These are phyloP conservation scores for Aurelia aurita DNA, from an alignment of 30 jellyfish, hydroid and myxozoan species.

Conservation along the genomic window DNA sequence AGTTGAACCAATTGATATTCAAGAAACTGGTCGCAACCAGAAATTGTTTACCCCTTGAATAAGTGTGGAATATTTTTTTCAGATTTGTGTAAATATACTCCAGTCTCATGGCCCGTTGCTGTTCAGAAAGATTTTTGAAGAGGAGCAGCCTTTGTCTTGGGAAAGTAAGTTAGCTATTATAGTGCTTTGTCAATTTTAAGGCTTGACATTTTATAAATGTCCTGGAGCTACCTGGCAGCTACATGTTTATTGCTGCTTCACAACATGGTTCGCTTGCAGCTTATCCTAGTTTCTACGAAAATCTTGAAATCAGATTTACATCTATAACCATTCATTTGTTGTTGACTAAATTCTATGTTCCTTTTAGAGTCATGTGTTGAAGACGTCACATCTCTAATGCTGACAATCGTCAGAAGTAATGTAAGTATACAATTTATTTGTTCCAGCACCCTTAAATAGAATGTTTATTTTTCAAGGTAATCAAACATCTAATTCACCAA, in stretches of 20 bases:
- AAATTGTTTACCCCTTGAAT: too few species aligned
- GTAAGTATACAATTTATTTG: not conserved
- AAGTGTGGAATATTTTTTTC: not conserved
- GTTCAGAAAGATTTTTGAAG: not conserved
- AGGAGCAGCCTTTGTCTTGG: not conserved
- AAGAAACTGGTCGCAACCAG: too few species aligned
- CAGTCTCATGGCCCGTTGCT: conserved; percentile 3
- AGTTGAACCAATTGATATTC: too few species aligned
- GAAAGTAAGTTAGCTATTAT: conserved; percentile 13
- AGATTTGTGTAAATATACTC: conserved; percentile 9
- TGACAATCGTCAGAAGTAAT: not conserved
- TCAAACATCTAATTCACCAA: too few species aligned
- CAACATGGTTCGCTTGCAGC: too few species aligned
- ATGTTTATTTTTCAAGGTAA: not conserved
- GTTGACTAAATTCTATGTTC: not conserved
- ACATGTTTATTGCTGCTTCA: too few species aligned
- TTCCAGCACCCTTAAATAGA: not conserved
- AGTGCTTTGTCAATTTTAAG: not conserved
- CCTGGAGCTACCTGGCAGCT: too few species aligned
- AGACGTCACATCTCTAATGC: not conserved
- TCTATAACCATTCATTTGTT: too few species aligned
- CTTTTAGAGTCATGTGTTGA: not conserved
- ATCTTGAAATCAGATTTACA: too few species aligned
- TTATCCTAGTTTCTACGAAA: too few species aligned
- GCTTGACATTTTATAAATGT: not conserved